A percentile compares a stretch with the other conserved stretches of the same genome.
These are phyloP conservation scores for Serrognathus titanus DNA, from an alignment of 2,888 invertebrate species.

Conservation along the genomic window DNA sequence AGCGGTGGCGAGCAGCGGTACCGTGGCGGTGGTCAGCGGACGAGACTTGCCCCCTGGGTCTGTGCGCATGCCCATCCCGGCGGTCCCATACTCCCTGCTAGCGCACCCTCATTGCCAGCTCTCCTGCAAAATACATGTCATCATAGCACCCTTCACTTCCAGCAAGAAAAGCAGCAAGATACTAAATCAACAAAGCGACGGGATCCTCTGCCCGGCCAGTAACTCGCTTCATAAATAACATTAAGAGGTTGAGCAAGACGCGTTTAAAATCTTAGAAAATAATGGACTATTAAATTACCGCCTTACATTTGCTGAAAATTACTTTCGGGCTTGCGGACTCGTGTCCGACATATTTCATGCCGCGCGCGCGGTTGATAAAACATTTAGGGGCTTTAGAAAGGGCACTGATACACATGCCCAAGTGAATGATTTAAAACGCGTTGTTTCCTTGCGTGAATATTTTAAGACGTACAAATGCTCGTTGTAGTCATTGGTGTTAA, in stretches of 20 bases:
- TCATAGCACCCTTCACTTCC: background rate
- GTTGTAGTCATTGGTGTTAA: no score
- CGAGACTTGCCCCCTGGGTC: slow-evolving; percentile 71
- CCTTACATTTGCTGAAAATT: slow-evolving; percentile 14
- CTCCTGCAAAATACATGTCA: slow-evolving; percentile 49
- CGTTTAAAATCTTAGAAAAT: slow-evolving; percentile 15
- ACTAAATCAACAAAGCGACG: background rate
- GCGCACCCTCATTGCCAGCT: slow-evolving; percentile 75
- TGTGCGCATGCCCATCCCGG: slow-evolving; percentile 89
- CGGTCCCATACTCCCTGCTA: slow-evolving; percentile 78
- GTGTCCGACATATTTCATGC: no score
- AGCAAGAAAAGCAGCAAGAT: background rate
- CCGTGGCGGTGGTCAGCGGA: slow-evolving; percentile 51
- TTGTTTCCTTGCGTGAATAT: no score
- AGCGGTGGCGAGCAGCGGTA: slow-evolving; percentile 40
- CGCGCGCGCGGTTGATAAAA: no score
- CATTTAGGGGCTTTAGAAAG: no score
- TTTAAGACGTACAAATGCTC: no score
- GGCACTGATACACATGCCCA: no score
- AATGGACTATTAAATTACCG: slow-evolving; percentile 16
- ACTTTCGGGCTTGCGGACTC: background rate
- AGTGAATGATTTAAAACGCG: no score
- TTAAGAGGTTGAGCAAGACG: slow-evolving; percentile 17
- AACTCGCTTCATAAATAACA: slow-evolving; percentile 14
- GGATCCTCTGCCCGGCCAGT: background rate